phyloP scores from a whole-genome alignment of 2,888 invertebrate species.

The Watsonalla cultraria region DNA sequence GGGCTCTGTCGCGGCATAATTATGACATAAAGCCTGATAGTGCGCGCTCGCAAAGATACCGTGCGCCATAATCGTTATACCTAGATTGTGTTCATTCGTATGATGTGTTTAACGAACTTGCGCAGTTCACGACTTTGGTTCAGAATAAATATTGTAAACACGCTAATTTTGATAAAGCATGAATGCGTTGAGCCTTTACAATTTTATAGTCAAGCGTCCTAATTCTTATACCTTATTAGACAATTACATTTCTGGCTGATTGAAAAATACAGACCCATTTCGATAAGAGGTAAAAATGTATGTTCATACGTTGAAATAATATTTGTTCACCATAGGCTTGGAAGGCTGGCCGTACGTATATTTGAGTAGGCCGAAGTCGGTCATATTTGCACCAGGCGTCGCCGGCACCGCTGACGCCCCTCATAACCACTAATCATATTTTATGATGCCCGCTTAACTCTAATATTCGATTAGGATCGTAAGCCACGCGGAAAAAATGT shows the following conservation, averaged over 20 bases:
- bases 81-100: conserved; percentile 20
- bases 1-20: conserved; percentile 30
- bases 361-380: conserved; percentile 57
- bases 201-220: too few relatives aligned
- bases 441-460: conserved; percentile 63
- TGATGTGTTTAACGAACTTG: conserved; percentile 11
- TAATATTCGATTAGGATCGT: conserved; percentile 62
- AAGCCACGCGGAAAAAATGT: conserved; percentile 41
- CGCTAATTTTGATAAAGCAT: neutral
- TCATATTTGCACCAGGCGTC: conserved; percentile 54
- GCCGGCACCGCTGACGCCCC: conserved; percentile 26
- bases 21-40: conserved; percentile 46
- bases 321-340: conserved; percentile 45
- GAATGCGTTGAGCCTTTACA: too few relatives aligned
- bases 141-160: neutral
- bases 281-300: too few relatives aligned
- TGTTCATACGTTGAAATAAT: conserved; percentile 37
- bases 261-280: too few relatives aligned
- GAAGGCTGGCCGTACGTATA: conserved; percentile 24
- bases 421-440: conserved; percentile 71
- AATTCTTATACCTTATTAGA: too few relatives aligned
- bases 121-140: neutral
- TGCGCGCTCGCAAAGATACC: conserved; percentile 34
- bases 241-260: too few relatives aligned
- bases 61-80: conserved; percentile 29